phyloP scores from a whole-genome alignment of 2,888 invertebrate species.

The Selenia dentaria region DNA sequence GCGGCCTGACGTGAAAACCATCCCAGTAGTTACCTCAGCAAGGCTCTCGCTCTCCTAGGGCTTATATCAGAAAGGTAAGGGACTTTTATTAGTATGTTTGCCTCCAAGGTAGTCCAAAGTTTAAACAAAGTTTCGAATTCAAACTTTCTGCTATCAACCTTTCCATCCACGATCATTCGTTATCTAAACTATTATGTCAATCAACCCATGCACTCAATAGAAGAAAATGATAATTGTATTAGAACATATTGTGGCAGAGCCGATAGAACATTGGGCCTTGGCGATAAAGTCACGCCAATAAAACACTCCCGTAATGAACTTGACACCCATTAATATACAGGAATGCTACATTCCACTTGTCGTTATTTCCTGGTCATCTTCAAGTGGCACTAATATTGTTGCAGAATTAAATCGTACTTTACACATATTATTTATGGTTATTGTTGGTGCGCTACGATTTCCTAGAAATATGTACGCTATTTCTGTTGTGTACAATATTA shows the following conservation, averaged over 20 bases:
- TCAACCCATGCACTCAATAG: too few species aligned
- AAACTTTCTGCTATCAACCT: too few species aligned
- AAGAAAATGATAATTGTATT: too few species aligned
- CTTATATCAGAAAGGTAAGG: too few species aligned
- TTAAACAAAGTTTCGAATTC: too few species aligned
- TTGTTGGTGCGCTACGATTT: slow-evolving; percentile 27
- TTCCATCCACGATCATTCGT: too few species aligned
- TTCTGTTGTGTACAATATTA: background rate
- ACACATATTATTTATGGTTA: slow-evolving; percentile 27
- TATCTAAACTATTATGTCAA: too few species aligned
- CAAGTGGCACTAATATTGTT: slow-evolving; percentile 44
- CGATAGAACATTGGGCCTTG: slow-evolving; percentile 41
- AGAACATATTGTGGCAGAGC: slow-evolving; percentile 6
- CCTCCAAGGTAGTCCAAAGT: too few species aligned
- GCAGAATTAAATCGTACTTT: slow-evolving; percentile 37
- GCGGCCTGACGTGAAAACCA: too few species aligned
- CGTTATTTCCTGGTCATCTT: slow-evolving; percentile 64
- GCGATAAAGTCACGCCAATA: slow-evolving; percentile 55
- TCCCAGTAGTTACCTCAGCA: too few species aligned
- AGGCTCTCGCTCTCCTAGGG: too few species aligned
- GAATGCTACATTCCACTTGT: slow-evolving; percentile 58
- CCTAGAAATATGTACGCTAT: slow-evolving; percentile 23
- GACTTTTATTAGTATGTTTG: too few species aligned
- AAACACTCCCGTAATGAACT: slow-evolving; percentile 64
- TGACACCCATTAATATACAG: slow-evolving; percentile 61